phyloP scores from a whole-genome alignment of 53 echinoderm and acorn worm species.

The Echinometra lucunter region DNA sequence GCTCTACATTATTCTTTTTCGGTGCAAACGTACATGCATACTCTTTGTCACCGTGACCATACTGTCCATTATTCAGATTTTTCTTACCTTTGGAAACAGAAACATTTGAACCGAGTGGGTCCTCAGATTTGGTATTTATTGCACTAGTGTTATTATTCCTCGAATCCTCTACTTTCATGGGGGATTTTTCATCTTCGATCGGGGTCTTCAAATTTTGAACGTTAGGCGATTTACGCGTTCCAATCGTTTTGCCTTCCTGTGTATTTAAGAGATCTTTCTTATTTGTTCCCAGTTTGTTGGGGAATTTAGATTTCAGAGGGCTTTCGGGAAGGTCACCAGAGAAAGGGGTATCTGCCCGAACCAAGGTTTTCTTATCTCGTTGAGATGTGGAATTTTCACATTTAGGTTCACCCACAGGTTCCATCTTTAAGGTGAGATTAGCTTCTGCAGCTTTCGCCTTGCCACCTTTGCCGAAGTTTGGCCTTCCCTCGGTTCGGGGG shows the following conservation, averaged over 20 bases:
- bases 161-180: background rate
- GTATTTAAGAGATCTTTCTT: background rate
- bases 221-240: background rate
- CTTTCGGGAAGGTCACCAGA: constrained; percentile 47
- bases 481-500: background rate
- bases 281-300: background rate
- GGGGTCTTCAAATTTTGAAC: background rate
- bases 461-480: constrained; percentile 12
- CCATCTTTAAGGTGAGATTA: constrained; percentile 16
- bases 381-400: constrained; percentile 4
- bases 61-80: background rate
- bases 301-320: constrained; percentile 14
- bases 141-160: background rate
- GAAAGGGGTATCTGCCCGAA: constrained; percentile 56
- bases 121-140: background rate
- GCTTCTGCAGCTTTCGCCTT: background rate
- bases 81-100: background rate
- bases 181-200: background rate
- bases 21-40: constrained; percentile 27
- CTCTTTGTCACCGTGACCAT: background rate
- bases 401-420: background rate
- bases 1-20: background rate
- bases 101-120: background rate
- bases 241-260: background rate
- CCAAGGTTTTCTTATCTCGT: background rate